phyloP scores from a whole-genome alignment of 2,888 invertebrate genomes.

The Calliopum simillimum region DNA sequence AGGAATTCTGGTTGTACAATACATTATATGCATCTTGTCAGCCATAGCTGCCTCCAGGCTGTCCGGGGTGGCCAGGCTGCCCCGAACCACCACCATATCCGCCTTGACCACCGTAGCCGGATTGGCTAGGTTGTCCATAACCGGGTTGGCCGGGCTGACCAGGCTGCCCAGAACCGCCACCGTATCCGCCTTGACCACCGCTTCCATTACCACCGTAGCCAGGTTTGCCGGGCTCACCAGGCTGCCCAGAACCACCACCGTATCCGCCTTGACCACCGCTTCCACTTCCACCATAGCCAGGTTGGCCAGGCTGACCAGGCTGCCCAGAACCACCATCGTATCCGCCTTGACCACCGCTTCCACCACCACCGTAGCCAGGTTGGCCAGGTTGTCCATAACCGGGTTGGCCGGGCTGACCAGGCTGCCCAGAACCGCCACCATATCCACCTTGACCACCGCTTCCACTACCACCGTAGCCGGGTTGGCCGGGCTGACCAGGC shows the following conservation, averaged over 20 bases:
- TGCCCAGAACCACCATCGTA: neutral
- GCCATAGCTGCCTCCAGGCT: too few relatives aligned
- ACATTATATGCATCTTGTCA: too few relatives aligned
- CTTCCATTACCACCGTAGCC: conserved; percentile 12
- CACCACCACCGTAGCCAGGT: neutral
- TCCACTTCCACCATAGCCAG: neutral
- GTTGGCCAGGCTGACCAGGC: neutral
- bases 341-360: too few relatives aligned
- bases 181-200: too few relatives aligned
- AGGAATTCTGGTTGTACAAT: too few relatives aligned
- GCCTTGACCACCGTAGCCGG: conserved; percentile 15
- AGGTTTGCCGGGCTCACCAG: conserved; percentile 8
- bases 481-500: neutral
- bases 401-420: neutral
- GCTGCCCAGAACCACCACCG: conserved; percentile 40
- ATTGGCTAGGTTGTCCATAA: too few relatives aligned
- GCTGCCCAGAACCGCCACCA: neutral
- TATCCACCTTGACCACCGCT: conserved; percentile 7
- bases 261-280: conserved; percentile 22
- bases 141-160: neutral
- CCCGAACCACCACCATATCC: conserved; percentile 16
- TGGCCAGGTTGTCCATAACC: too few relatives aligned
- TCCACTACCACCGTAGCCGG: neutral
- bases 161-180: neutral
- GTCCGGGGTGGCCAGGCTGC: too few relatives aligned